phyloP scores from a whole-genome alignment of 1,140 invertebrate genomes.

The Anoplophora glabripennis region DNA sequence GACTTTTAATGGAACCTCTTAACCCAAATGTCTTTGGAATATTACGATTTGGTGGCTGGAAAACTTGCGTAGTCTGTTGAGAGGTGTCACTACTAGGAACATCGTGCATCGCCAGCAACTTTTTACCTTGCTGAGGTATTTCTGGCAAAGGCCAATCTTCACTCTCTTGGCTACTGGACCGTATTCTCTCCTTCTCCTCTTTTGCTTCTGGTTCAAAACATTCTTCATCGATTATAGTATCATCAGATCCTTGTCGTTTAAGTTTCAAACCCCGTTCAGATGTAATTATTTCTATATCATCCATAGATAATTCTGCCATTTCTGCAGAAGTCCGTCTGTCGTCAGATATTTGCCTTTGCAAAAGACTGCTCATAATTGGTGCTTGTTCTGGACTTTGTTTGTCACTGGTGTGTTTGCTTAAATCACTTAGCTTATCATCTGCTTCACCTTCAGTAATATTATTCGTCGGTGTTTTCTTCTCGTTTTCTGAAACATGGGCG shows the following conservation, averaged over 20 bases:
- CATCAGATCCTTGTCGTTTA: slow-evolving; percentile 46
- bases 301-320: slow-evolving; percentile 76
- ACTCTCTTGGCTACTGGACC: slow-evolving; percentile 62
- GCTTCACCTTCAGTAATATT: slow-evolving; percentile 14
- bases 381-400: slow-evolving; percentile 35
- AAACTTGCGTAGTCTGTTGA: slow-evolving; percentile 49
- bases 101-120: slow-evolving; percentile 45
- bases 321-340: slow-evolving; percentile 76
- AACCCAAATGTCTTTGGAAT: slow-evolving; percentile 47
- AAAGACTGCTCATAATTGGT: slow-evolving; percentile 40
- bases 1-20: slow-evolving; percentile 48
- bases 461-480: slow-evolving; percentile 42
- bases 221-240: slow-evolving; percentile 49
- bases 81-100: slow-evolving; percentile 45
- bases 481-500: slow-evolving; percentile 58
- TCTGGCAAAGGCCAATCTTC: slow-evolving; percentile 69
- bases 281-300: slow-evolving; percentile 55
- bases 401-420: slow-evolving; percentile 27
- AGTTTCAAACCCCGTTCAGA: slow-evolving; percentile 45
- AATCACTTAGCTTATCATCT: slow-evolving; percentile 20
- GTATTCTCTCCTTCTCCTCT: slow-evolving; percentile 30
- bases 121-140: slow-evolving; percentile 51
- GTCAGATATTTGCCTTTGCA: slow-evolving; percentile 61
- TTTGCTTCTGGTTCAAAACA: slow-evolving; percentile 37
- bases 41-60: slow-evolving; percentile 41